phyloP scores from a whole-genome alignment of 2,797 vertebrate genomes.

The Aplochiton taeniatus region DNA sequence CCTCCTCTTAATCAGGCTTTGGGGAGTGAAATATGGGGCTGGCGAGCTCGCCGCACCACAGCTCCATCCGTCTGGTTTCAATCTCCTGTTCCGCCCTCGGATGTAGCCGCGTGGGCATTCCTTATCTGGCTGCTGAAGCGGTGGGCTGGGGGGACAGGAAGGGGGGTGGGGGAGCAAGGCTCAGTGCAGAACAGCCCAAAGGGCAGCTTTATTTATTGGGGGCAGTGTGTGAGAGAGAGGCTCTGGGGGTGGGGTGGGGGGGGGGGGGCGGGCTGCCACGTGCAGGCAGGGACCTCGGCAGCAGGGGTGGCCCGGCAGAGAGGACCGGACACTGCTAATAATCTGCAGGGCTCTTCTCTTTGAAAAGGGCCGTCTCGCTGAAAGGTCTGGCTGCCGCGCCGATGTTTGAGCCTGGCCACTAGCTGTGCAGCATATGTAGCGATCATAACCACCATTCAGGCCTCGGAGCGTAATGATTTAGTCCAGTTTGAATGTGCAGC shows the following conservation, averaged over 20 bases:
- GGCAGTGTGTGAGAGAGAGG: constrained; percentile 23
- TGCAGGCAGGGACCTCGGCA: no score
- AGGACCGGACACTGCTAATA: no score
- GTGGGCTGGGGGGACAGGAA: constrained; percentile 11
- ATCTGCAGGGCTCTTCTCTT: no score
- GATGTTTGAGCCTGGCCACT: no score
- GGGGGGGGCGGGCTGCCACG: no score
- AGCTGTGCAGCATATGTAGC: no score
- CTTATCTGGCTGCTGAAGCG: constrained; percentile 58
- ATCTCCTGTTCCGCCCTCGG: constrained; percentile 71
- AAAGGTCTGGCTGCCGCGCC: no score
- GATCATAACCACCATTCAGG: no score
- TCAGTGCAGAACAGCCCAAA: constrained; percentile 54
- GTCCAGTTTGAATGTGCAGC: no score
- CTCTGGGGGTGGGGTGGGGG: background rate
- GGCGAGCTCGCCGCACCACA: constrained; percentile 56
- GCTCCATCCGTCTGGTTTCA: constrained; percentile 82
- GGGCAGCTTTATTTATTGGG: constrained; percentile 60
- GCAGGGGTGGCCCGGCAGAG: no score
- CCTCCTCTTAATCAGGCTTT: constrained; percentile 78
- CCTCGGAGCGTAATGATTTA: no score
- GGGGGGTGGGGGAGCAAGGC: constrained; percentile 7
- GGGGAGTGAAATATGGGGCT: constrained; percentile 77
- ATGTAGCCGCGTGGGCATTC: constrained; percentile 74
- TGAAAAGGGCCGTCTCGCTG: no score